Evolutionary conservation across 2,888 invertebrate genomes (phyloP).

Genomic region (Halictus ligatus): DNA sequence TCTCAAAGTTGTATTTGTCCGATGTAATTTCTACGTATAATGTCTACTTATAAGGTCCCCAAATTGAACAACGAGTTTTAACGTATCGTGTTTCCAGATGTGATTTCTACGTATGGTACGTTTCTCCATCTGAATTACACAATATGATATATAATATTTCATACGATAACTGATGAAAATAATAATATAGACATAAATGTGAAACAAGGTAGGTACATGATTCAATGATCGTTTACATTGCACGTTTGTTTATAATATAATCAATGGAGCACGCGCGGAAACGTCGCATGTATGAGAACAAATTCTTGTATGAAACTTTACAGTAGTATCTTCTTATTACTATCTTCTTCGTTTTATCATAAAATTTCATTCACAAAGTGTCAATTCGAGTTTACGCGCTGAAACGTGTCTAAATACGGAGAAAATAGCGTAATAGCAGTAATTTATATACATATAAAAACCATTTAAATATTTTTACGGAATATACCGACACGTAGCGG

Average conservation of each 20-base stretch:
- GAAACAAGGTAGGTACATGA: background rate
- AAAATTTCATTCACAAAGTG: background rate
- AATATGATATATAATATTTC: background rate
- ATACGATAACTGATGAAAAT: background rate
- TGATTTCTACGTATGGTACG: background rate
- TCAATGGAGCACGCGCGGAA: background rate
- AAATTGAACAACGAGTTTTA: background rate
- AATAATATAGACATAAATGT: background rate
- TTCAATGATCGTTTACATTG: background rate
- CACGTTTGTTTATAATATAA: background rate
- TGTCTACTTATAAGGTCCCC: too few species aligned
- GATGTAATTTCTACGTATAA: too few species aligned
- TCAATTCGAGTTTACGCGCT: background rate
- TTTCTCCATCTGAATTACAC: background rate
- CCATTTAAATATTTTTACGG: slow-evolving; percentile 2
- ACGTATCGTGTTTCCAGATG: background rate
- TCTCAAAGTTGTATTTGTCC: too few species aligned
- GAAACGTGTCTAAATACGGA: background rate
- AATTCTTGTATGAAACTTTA: background rate
- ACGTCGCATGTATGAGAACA: background rate
- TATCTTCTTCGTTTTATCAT: background rate
- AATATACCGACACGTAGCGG: background rate
- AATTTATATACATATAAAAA: background rate
- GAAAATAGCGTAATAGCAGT: background rate
- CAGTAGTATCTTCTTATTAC: background rate